Evolutionary conservation across 1,140 invertebrate species (phyloP), one percentile per base, ranked within the genome.

Genomic region (Aphelenchoides besseyi): DNA sequence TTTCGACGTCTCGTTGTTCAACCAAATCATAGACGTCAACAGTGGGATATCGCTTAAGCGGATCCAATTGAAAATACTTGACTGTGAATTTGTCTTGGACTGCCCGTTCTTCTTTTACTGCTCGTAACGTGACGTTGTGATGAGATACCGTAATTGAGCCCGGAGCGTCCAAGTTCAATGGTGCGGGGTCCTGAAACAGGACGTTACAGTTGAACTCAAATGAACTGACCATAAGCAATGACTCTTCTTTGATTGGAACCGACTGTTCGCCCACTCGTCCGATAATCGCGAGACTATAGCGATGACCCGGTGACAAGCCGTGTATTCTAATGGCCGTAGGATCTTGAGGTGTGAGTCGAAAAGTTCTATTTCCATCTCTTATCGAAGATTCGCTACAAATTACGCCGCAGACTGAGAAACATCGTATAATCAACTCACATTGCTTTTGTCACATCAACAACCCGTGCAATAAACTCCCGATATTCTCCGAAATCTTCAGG

Each of bases 1-100:
- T 62, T 41, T 84, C 81, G 5, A 82, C 74, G 48, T 82, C 61
- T 33, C 74, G 69, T 64, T 84, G 82, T 48, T 82, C 82, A n/a
- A 69, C 71, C 63, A 82, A 76, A 69, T 82, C 81, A 37, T 80
- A 69, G 52, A 82, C 76, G 35, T 82, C 79, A 28, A 82, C 71
- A 36, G 82, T 82, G 8, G 82, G 81, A 72, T 63, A 82, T 41
- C 80, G 70, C 32, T 81, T 79, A 8, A 76, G 70, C 18, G 81
- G 81, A 64, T 78, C 76, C 18, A 84, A 57, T 54, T 80, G 80
- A 30, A 73, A 59, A 67, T 81, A 82, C 54, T 81, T 71, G 36
- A 81, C 71, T 28, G 48, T 68, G 57, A 81, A 81, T 12, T 57
- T 77, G 30, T 81, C 80, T 69, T 81, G 70, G 28, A 84, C 52